Percentiles rank a stretch among this genome's conserved stretches.
These are phyloP conservation scores for Rhopalosiphum nymphaeae DNA, from an alignment of 2,888 invertebrate species.

Conservation along the genomic window DNA sequence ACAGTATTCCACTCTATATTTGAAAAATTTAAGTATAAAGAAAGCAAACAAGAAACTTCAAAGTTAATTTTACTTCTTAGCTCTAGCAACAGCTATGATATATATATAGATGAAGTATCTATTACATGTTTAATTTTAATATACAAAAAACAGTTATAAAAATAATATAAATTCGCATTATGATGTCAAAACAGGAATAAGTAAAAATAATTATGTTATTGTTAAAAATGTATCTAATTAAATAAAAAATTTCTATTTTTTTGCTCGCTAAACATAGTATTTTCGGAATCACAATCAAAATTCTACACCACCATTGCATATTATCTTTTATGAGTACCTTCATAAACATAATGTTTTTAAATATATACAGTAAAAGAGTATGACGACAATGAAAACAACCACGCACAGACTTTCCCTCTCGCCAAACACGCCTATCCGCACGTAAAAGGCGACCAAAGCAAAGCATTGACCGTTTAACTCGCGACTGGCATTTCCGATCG, in stretches of 20 bases:
- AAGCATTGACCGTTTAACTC: neutral
- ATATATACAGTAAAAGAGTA: neutral
- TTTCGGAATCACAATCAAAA: neutral
- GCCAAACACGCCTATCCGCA: neutral
- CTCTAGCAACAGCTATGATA: neutral
- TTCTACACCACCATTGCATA: neutral
- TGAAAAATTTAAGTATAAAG: neutral
- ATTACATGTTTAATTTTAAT: neutral
- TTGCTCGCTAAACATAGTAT: neutral
- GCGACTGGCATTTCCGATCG: neutral
- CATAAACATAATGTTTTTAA: neutral
- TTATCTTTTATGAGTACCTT: neutral
- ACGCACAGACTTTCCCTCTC: conserved; percentile 5
- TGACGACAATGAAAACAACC: neutral
- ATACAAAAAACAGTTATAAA: neutral
- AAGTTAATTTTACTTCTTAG: neutral
- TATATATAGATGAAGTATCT: neutral
- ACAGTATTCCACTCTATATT: neutral
- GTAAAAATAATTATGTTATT: neutral
- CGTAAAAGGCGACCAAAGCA: conserved; percentile 11
- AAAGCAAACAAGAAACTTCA: neutral
- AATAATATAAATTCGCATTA: neutral
- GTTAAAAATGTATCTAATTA: neutral
- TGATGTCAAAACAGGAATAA: too few species aligned
- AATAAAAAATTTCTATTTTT: neutral